Evolutionary conservation across 2,888 invertebrate species (phyloP).

Genomic region (Oithona nana): DNA sequence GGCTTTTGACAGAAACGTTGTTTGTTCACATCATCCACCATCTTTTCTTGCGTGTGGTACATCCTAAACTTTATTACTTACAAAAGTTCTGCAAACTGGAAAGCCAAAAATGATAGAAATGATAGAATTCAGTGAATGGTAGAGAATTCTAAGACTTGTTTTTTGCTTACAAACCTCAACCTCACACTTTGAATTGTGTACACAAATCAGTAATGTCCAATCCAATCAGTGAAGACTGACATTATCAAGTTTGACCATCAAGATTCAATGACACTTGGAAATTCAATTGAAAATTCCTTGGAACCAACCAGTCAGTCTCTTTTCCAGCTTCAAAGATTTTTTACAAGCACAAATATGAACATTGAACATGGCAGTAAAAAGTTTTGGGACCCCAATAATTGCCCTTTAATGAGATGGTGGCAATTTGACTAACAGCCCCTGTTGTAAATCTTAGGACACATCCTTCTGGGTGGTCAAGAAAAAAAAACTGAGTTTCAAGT

Average conservation of each 20-base stretch:
- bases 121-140: too few relatives aligned
- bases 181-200: too few relatives aligned
- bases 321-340: too few relatives aligned
- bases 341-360: background rate
- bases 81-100: too few relatives aligned
- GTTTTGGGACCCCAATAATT: conserved; percentile 3
- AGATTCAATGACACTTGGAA: background rate
- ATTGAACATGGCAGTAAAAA: background rate
- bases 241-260: background rate
- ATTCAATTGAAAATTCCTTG: background rate
- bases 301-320: too few relatives aligned
- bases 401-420: conserved; percentile 8
- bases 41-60: too few relatives aligned
- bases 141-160: too few relatives aligned
- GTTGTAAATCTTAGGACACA: background rate
- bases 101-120: too few relatives aligned
- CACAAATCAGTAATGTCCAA: background rate
- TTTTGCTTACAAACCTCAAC: too few relatives aligned
- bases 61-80: too few relatives aligned
- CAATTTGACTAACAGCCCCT: background rate
- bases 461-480: background rate
- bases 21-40: too few relatives aligned
- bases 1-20: too few relatives aligned
- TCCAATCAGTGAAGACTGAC: background rate
- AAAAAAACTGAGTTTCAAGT: background rate